Evolutionary conservation across 2,888 invertebrate species (phyloP), one percentile per base, ranked within the genome.

Genomic region (Choreutis nemorana): DNA sequence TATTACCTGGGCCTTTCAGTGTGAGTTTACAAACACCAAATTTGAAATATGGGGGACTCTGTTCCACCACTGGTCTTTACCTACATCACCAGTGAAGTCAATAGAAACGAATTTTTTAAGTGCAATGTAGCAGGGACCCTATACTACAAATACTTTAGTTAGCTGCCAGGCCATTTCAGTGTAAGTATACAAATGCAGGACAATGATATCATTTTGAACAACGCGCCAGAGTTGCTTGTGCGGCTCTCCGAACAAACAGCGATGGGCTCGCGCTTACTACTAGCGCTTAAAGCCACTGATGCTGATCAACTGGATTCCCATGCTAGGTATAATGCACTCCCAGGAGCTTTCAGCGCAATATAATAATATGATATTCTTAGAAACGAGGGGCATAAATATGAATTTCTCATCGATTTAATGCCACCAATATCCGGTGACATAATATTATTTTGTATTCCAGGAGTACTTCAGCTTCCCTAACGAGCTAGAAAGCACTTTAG

Each of bases 241-340:
- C 90, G 92, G 44, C 85, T 94, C 32, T 91, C 92, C 0, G 94
- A 94, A 83, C 90, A 91, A 47, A 86, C 86, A 14, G 84, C 84
- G 3, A 78, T 77, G 3, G 87, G 87, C 5, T 81, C 87, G 13
- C 71, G 91, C 41, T 87, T 94, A 29, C 73, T 91, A n/a, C 87
- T 87, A 52, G 87, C 87, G 2, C 88, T 91, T 14, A 81, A 87
- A 33, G 94, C 94, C 2, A 58, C 84, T 8, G 94, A 94, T 70
- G 86, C 85, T 18, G 94, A 94, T 78, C 93, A 94, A 66, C 87
- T 89, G 26, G 94, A 94, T 4, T 91, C 93, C 4, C 93, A 89
- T 65, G 91, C 92, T 20, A 88, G 89, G 55, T 94, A 94, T 66
- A 83, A 87, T 24, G 87, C 94, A 34, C 79, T 91, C 36, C 85